Evolutionary conservation across 2,113 vertebrate genomes (phyloP), one percentile per base, ranked within the genome.

Genomic region (Myotis yumanensis): DNA sequence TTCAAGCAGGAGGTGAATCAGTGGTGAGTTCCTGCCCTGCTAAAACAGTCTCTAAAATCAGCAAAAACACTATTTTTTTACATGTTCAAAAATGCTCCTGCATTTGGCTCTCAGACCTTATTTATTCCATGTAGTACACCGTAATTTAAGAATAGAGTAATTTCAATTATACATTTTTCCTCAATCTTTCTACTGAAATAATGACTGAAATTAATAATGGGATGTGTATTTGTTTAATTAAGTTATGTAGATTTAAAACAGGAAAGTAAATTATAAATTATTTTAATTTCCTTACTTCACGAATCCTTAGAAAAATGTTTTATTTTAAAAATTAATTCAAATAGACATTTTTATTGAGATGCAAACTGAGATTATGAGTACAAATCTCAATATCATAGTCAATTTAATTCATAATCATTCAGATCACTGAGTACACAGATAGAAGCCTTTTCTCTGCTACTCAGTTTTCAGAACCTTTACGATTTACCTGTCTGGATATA

Each of bases 111-210:
- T 16, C 4, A 51, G 28, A n/a, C 71, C 12, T 80, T 66, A 83
- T 40, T 54, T 89, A 12, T 37, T 79, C 15, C 20, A 43, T 52
- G 3, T 37, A 52, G 66, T 18, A 76, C 3, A 51, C 6, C 25
- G 0, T 40, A 71, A 23, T 40, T 92, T 73, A 90, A 94, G 87
- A 59, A 88, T n/a, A 40, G 54, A 68, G 5, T 35, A 54, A 51
- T 68, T 80, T 62, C 80, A 10, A 83, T 35, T 79, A 51, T 30
- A 48, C 4, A 80, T 90, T 97, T 83, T 28, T 81, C 66, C 89
- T 82, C 68, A 18, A 51, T 30, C 4, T 48, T 92, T 59, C 11
- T n/a, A 28, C 1, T 46, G 54, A 72, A 76, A 11, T 69, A 69
- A 43, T 57, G 35, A 25, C 6, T 51, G 59, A 75, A 75, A 7